phyloP scores from a whole-genome alignment of 2,888 invertebrate genomes.

The Euplagia quadripunctaria region DNA sequence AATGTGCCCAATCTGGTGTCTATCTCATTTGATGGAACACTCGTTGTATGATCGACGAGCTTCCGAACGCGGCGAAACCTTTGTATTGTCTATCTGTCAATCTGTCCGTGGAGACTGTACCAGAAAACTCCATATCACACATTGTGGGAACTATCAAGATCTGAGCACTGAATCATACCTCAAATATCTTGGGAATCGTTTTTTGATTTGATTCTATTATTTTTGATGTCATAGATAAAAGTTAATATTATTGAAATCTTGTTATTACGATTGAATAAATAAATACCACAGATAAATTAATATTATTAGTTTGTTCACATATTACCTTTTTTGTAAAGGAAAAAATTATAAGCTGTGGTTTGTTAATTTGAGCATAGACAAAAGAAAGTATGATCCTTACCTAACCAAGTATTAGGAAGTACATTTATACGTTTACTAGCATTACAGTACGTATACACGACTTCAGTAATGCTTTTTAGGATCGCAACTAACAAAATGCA shows the following conservation, averaged over 20 bases:
- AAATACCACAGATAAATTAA: not conserved
- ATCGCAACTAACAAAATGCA: not conserved
- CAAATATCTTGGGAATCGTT: constrained; percentile 12
- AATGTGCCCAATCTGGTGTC: constrained; percentile 58
- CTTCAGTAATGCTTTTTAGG: not conserved
- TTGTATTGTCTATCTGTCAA: constrained; percentile 71
- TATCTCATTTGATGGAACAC: constrained; percentile 79
- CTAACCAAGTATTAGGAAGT: too few relatives aligned
- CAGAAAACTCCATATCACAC: constrained; percentile 39
- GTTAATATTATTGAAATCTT: not conserved
- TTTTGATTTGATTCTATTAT: not conserved
- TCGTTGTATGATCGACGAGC: constrained; percentile 80
- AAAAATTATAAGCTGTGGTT: not conserved
- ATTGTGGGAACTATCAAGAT: constrained; percentile 41
- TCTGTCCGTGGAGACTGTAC: constrained; percentile 51
- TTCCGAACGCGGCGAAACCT: constrained; percentile 70
- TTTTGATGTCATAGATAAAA: constrained; percentile 1
- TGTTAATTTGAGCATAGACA: not conserved
- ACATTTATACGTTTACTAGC: not conserved
- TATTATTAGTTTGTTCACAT: not conserved
- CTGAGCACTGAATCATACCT: constrained; percentile 19
- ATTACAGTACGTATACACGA: not conserved
- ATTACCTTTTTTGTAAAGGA: not conserved
- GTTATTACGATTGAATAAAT: not conserved
- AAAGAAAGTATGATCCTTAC: not conserved